Evolutionary conservation across 2,797 vertebrate species (phyloP), one percentile per base, ranked within the genome.

Genomic region (Arrhamphus sclerolepis): DNA sequence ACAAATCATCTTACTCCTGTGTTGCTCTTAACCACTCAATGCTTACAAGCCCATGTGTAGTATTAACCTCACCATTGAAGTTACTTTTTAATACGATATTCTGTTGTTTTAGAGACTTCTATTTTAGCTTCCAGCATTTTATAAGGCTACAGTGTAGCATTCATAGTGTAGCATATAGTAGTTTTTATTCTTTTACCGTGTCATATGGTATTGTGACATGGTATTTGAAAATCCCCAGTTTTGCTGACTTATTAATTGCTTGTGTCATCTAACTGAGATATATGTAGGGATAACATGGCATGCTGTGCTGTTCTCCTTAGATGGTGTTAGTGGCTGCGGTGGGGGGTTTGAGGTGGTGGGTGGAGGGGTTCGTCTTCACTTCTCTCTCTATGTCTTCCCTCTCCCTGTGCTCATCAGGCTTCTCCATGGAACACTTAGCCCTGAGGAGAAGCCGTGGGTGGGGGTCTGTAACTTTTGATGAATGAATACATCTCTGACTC

Each of bases 381-480:
- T 70, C 38, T 63, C 31, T 60, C 51, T 58, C 51, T 58, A 46
- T 58, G 53, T 62, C 50, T 70, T 50, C 56, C 66, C 42, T 65
- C 68, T 80, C 73, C 68, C 57, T 83, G 75, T 66, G 69, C 82
- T 89, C 87, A 77, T 89, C 81, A 87, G 78, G 74, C 87, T 89
- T 80, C 83, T 90, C 82, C 62, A 55, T 81, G 81, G 84, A 91
- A 78, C 89, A 87, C 87, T 89, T 92, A 91, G 90, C 92, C 92
- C 89, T 66, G 76, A 91, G 90, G 90, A 92, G 83, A 91, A 90
- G 87, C 91, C 73, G 82, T 89, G 91, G 90, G 91, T 91, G 89
- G 89, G 89, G 90, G 87, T 90, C 88, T 90, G 85, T 87, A 92
- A 93, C 91, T 92, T 93, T 92, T 92, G 92, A 93, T 93, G 90